These are phyloP conservation scores for Zenarchopterus dispar DNA, from an alignment of 2,797 vertebrate species.

Conservation along the genomic window DNA sequence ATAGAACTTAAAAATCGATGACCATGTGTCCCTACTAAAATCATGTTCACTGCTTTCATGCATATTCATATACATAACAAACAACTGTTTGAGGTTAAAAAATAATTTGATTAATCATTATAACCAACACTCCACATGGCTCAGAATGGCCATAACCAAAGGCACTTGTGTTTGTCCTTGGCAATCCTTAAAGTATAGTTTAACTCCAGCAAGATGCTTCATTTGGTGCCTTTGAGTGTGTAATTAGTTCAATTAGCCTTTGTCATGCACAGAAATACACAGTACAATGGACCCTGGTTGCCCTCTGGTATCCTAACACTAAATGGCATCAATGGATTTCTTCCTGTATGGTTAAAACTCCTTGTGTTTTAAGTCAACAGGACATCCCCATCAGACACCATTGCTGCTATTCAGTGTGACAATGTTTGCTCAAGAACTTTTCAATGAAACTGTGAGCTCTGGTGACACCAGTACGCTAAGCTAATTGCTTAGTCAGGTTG, in stretches of 20 bases:
- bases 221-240: conserved; percentile 60
- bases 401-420: conserved; percentile 56
- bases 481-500: conserved; percentile 67
- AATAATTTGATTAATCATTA: conserved; percentile 17
- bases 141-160: conserved; percentile 56
- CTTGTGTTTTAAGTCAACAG: conserved; percentile 61
- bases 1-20: too few relatives aligned
- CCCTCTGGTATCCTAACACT: conserved; percentile 43
- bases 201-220: conserved; percentile 67
- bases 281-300: conserved; percentile 47
- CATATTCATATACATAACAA: too few relatives aligned
- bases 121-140: conserved; percentile 23
- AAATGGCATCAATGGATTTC: conserved; percentile 58
- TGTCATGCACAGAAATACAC: conserved; percentile 33
- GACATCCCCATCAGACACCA: conserved; percentile 49
- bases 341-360: conserved; percentile 63
- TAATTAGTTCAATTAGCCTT: conserved; percentile 70
- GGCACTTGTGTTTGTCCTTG: too few relatives aligned
- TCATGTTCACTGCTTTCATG: too few relatives aligned
- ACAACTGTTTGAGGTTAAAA: neutral
- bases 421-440: conserved; percentile 76
- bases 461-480: conserved; percentile 73
- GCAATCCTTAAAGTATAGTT: too few relatives aligned
- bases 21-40: too few relatives aligned
- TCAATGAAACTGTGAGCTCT: conserved; percentile 69